These are phyloP conservation scores for Sebastes kiyomatsui DNA, from an alignment of 2,797 vertebrate genomes.

Conservation along the genomic window DNA sequence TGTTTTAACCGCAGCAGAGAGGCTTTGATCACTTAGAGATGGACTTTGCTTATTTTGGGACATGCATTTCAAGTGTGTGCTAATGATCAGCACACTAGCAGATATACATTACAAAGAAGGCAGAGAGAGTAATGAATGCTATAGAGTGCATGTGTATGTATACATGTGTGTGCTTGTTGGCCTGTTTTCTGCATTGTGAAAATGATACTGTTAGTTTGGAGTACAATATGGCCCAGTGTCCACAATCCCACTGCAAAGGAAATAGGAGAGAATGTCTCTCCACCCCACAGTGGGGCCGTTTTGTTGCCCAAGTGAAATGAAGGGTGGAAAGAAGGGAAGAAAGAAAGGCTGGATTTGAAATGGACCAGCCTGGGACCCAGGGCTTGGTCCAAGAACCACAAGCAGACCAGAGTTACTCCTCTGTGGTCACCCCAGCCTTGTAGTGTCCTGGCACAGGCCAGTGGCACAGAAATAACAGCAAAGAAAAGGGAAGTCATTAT, in stretches of 20 bases:
- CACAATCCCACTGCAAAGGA: slow-evolving; percentile 33
- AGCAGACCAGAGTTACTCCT: slow-evolving; percentile 70
- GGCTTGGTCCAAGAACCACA: slow-evolving; percentile 74
- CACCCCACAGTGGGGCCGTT: slow-evolving; percentile 31
- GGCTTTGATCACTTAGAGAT: slow-evolving; percentile 68
- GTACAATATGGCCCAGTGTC: slow-evolving; percentile 28
- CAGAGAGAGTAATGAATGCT: not conserved
- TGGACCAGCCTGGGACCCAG: slow-evolving; percentile 45
- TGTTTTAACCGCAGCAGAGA: slow-evolving; percentile 61
- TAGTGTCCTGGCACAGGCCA: slow-evolving; percentile 64
- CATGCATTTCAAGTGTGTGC: slow-evolving; percentile 53
- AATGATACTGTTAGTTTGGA: slow-evolving; percentile 36
- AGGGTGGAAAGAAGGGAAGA: slow-evolving; percentile 42
- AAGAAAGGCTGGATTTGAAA: slow-evolving; percentile 50
- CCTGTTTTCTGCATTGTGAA: slow-evolving; percentile 21
- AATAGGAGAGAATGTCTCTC: slow-evolving; percentile 22
- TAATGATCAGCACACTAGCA: slow-evolving; percentile 61
- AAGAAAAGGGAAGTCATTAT: slow-evolving; percentile 75
- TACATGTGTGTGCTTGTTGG: slow-evolving; percentile 13
- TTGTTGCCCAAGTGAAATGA: slow-evolving; percentile 55
- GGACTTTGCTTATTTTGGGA: slow-evolving; percentile 61
- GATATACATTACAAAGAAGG: slow-evolving; percentile 4
- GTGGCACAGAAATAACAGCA: slow-evolving; percentile 80
- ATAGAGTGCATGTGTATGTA: not conserved
- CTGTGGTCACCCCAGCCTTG: slow-evolving; percentile 68